Evolutionary conservation across 2,888 invertebrate species (phyloP).

Genomic region (Tipula confusa): DNA sequence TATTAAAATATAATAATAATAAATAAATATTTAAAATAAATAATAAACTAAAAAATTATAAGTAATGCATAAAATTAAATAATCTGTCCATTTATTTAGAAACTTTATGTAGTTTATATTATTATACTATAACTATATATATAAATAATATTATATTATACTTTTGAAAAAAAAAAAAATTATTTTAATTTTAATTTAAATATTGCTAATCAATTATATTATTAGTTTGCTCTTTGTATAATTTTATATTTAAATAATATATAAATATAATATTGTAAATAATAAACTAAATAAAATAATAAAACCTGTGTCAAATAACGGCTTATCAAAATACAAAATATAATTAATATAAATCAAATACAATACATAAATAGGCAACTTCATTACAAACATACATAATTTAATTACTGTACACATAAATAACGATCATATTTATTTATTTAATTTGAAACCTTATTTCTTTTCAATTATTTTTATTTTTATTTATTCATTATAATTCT

Average conservation of each 20-base stretch:
- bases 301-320: neutral
- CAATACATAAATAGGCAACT: neutral
- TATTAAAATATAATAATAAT: neutral
- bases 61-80: conserved; percentile 6
- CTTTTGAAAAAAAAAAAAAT: neutral
- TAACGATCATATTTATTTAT: neutral
- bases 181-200: too few species aligned
- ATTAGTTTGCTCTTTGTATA: neutral
- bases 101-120: conserved; percentile 25
- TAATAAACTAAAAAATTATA: neutral
- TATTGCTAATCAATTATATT: neutral
- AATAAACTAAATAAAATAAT: neutral
- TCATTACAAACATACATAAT: neutral
- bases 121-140: neutral
- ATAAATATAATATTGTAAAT: neutral
- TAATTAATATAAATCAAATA: neutral
- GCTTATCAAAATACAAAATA: neutral
- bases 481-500: too few species aligned
- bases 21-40: neutral
- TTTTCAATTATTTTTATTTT: neutral
- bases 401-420: neutral
- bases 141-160: conserved; percentile 12
- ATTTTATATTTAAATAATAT: neutral
- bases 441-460: neutral
- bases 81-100: conserved; percentile 16